Conservation (phyloP, 2,797 vertebrate species). For the Tauraco hartlaubi region DNA sequence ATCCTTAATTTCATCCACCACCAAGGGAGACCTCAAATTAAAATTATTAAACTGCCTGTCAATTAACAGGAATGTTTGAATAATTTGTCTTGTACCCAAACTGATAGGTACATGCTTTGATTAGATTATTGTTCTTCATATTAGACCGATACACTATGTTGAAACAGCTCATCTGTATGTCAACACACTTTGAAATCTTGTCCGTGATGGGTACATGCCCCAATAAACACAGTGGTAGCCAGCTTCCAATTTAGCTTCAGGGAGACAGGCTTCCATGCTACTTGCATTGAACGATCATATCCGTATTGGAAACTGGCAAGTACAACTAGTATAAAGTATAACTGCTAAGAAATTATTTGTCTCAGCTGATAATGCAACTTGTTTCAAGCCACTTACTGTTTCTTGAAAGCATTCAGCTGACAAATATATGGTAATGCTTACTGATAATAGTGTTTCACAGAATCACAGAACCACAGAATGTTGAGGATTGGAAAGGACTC, state of each 20-base stretch:
- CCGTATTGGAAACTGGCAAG: not conserved
- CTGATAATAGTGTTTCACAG: not conserved
- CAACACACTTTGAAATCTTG: not conserved
- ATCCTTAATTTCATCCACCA: constrained; percentile 61
- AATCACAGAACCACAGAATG: too few relatives aligned
- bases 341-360: not conserved
- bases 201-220: not conserved
- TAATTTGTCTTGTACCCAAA: constrained; percentile 30
- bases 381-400: not conserved
- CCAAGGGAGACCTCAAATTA: constrained; percentile 59
- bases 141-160: not conserved
- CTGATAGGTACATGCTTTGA: not conserved
- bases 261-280: not conserved
- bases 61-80: constrained; percentile 55
- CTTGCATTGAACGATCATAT: not conserved
- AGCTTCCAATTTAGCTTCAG: not conserved
- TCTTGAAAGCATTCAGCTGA: not conserved
- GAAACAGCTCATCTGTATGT: not conserved
- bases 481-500: too few relatives aligned
- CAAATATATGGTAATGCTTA: not conserved
- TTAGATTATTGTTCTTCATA: constrained; percentile 3
- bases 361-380: not conserved
- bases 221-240: not conserved
- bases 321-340: not conserved
- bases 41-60: constrained; percentile 64